phyloP scores from a whole-genome alignment of 23 tunicate species.

The Trididemnum clinides region DNA sequence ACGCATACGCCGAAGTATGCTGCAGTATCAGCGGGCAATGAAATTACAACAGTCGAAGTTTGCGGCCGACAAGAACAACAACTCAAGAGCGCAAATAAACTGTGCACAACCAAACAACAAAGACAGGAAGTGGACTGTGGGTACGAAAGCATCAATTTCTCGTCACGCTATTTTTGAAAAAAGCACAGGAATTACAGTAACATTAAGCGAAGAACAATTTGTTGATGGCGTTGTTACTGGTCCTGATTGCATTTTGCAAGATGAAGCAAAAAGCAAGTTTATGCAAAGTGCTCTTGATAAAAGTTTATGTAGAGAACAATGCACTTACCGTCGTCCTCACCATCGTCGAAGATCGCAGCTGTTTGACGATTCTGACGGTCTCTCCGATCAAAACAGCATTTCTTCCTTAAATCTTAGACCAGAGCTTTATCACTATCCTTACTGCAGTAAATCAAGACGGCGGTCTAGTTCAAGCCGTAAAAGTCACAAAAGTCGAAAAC shows the following conservation, averaged over 20 bases:
- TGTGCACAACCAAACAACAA: not conserved
- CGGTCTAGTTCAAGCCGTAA: slow-evolving; percentile 41
- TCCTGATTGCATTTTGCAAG: slow-evolving; percentile 12
- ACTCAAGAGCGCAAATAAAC: slow-evolving; percentile 7
- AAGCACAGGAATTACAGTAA: slow-evolving; percentile 17
- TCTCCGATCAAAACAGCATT: no score
- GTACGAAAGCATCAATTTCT: no score
- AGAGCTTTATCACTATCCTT: slow-evolving; percentile 66
- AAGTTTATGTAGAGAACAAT: slow-evolving; percentile 63
- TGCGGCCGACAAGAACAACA: slow-evolving; percentile 44
- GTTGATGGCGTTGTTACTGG: slow-evolving; percentile 85
- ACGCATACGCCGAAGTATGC: slow-evolving; percentile 69
- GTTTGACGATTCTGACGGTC: slow-evolving; percentile 41
- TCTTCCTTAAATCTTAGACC: no score
- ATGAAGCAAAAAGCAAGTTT: slow-evolving; percentile 41
- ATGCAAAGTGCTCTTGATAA: slow-evolving; percentile 45
- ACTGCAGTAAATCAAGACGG: slow-evolving; percentile 38
- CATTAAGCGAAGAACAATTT: slow-evolving; percentile 85
- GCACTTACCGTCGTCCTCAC: slow-evolving; percentile 81
- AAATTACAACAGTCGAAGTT: slow-evolving; percentile 45
- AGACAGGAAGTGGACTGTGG: not conserved
- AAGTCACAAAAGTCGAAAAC: slow-evolving; percentile 18
- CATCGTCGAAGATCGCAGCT: slow-evolving; percentile 51
- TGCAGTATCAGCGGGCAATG: slow-evolving; percentile 82
- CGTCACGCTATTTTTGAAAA: no score